Evolutionary conservation across 1,140 invertebrate species (phyloP).

Genomic region (Branchinecta lynchi): DNA sequence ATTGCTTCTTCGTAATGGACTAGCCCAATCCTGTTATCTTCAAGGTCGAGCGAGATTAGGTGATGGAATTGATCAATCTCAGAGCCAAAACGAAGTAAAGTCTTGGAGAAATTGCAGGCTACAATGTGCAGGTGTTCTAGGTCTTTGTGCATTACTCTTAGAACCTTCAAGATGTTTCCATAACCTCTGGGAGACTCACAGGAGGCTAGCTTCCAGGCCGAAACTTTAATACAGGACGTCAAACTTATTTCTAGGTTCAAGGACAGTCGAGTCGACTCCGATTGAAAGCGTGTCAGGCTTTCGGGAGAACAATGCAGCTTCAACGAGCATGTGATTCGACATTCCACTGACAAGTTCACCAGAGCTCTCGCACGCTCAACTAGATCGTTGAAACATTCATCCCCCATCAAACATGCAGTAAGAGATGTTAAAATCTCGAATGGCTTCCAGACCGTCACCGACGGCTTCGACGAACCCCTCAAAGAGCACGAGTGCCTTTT

Average conservation of each 20-base stretch:
- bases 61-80: background rate
- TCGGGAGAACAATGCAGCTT: background rate
- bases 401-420: background rate
- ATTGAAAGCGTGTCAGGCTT: background rate
- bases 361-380: background rate
- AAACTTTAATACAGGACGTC: background rate
- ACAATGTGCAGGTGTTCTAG: background rate
- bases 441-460: background rate
- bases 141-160: background rate
- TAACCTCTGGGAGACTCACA: background rate
- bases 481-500: background rate
- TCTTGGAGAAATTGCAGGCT: background rate
- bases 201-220: background rate
- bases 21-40: background rate
- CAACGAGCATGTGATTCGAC: background rate
- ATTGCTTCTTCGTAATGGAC: background rate
- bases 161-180: background rate
- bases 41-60: background rate
- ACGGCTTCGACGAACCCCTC: background rate
- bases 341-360: background rate
- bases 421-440: background rate
- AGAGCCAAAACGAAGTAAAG: background rate
- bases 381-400: background rate
- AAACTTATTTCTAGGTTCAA: background rate
- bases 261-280: background rate